phyloP scores from a whole-genome alignment of 2,888 invertebrate species.

The Heliconius ethilla region DNA sequence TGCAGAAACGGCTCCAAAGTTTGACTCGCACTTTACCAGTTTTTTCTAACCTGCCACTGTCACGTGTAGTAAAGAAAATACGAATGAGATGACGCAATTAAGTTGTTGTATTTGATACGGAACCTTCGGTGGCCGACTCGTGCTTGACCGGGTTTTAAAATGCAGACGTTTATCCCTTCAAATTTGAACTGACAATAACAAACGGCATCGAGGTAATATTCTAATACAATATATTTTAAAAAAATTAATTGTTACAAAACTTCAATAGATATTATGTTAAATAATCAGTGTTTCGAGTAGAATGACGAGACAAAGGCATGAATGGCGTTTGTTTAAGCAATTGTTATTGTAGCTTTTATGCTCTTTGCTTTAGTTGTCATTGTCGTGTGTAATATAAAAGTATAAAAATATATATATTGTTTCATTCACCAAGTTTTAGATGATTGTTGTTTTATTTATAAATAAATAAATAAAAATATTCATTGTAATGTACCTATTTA shows the following conservation, averaged over 20 bases:
- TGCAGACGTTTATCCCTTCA: too few species aligned
- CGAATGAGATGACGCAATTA: too few species aligned
- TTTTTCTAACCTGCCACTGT: too few species aligned
- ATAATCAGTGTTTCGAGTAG: slow-evolving; percentile 26
- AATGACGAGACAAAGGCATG: slow-evolving; percentile 36
- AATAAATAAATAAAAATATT: neutral
- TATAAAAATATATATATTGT: neutral
- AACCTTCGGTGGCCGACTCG: too few species aligned
- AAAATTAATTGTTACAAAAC: neutral
- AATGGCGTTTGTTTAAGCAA: slow-evolving; percentile 38
- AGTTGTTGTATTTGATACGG: too few species aligned
- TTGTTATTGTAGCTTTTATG: slow-evolving; percentile 34
- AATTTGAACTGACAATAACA: too few species aligned
- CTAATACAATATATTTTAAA: neutral
- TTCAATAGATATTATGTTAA: slow-evolving; percentile 18
- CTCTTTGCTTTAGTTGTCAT: slow-evolving; percentile 20
- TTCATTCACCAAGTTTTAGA: neutral
- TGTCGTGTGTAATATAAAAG: slow-evolving; percentile 29
- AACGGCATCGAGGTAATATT: neutral
- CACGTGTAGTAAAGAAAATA: too few species aligned
- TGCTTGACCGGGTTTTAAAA: too few species aligned
- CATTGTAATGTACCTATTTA: neutral
- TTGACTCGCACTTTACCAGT: too few species aligned
- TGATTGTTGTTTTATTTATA: neutral
- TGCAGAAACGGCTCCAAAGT: too few species aligned